phyloP scores from a whole-genome alignment of 2,113 vertebrate species.

The Romanogobio albipinnatus region DNA sequence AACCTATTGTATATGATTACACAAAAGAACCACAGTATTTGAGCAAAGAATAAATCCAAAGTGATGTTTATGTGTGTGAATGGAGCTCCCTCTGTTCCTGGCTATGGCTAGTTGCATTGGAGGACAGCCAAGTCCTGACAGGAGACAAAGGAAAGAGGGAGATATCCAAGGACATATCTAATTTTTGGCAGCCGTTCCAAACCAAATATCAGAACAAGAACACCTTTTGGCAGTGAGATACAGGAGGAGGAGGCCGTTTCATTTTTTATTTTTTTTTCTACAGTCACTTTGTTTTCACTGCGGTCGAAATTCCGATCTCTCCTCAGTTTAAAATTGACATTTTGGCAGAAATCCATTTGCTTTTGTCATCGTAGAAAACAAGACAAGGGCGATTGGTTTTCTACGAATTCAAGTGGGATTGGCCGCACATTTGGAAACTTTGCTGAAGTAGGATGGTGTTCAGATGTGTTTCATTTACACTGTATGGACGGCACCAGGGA shows the following conservation, averaged over 20 bases:
- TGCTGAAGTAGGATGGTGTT: not conserved
- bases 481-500: not conserved
- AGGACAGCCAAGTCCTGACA: slow-evolving; percentile 60
- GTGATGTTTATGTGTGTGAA: slow-evolving; percentile 57
- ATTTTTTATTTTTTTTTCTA: slow-evolving; percentile 72
- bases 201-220: slow-evolving; percentile 78
- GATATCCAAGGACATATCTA: slow-evolving; percentile 81
- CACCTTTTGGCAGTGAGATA: slow-evolving; percentile 78
- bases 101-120: slow-evolving; percentile 57
- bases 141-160: slow-evolving; percentile 60
- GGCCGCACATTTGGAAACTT: slow-evolving; percentile 19
- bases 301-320: slow-evolving; percentile 68
- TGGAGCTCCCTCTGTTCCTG: slow-evolving; percentile 56
- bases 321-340: slow-evolving; percentile 31
- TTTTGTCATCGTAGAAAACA: slow-evolving; percentile 37
- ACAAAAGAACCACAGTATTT: slow-evolving; percentile 47
- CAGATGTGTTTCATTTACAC: not conserved
- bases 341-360: slow-evolving; percentile 41
- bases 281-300: slow-evolving; percentile 80
- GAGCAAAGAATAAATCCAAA: slow-evolving; percentile 53
- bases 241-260: slow-evolving; percentile 70
- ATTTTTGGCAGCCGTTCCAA: slow-evolving; percentile 79
- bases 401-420: slow-evolving; percentile 11
- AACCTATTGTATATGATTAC: slow-evolving; percentile 45
- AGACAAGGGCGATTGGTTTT: slow-evolving; percentile 12